Percentiles rank a stretch among this genome's conserved stretches.
phyloP scores from a whole-genome alignment of 2,113 vertebrate genomes.

The Halcyon malimbica region DNA sequence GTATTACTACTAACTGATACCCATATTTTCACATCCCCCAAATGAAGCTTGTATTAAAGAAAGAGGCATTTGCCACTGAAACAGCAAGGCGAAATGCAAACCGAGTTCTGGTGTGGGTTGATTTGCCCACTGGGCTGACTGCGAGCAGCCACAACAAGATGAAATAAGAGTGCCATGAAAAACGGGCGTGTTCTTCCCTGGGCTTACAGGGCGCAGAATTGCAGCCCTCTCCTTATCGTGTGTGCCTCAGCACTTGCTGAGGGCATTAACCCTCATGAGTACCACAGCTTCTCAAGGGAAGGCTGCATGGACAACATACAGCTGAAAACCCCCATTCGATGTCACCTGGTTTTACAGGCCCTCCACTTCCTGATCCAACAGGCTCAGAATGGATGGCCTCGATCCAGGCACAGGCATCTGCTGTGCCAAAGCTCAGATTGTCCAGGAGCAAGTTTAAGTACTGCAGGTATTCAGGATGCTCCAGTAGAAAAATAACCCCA shows the following conservation, averaged over 20 bases:
- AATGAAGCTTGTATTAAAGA: background rate
- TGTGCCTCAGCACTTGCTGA: background rate
- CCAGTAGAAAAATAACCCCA: background rate
- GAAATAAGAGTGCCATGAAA: background rate
- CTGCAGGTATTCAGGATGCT: background rate
- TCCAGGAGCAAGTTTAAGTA: background rate
- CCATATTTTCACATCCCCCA: background rate
- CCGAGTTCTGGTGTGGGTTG: background rate
- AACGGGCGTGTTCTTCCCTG: background rate
- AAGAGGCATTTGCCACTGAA: background rate
- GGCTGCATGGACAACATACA: background rate
- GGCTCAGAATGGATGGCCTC: background rate
- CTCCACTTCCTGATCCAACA: background rate
- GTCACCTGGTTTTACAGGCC: background rate
- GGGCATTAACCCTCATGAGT: fast-evolving
- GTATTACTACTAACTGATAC: background rate
- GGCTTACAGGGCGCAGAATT: background rate
- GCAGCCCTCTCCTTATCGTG: background rate
- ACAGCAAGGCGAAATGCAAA: background rate
- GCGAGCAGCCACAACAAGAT: background rate
- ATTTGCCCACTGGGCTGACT: background rate
- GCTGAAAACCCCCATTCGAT: background rate
- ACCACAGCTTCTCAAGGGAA: fast-evolving
- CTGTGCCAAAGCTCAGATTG: background rate
- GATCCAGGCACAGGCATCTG: background rate